Percentiles rank a stretch among this genome's conserved stretches.
Evolutionary conservation across 92 coral and sea anemone species (phyloP).

Genomic region (Phenganax subtilis): DNA sequence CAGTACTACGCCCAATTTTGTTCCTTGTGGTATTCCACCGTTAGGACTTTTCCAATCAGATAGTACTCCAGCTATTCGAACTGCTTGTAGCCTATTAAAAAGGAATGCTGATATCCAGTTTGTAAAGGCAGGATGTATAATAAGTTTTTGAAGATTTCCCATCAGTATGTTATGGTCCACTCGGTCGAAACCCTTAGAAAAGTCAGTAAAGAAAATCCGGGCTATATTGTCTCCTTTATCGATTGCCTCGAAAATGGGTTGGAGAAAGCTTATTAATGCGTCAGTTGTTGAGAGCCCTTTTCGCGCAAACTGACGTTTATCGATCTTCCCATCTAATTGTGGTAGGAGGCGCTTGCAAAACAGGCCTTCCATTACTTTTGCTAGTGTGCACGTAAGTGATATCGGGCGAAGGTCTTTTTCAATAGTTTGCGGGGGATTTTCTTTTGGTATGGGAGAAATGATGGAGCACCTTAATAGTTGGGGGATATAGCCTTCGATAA

Average conservation of each 20-base stretch:
- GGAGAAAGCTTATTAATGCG: no score
- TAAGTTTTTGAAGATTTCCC: no score
- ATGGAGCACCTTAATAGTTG: not conserved
- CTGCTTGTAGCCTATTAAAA: conserved; percentile 15
- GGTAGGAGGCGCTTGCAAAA: not conserved
- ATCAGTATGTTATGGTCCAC: no score
- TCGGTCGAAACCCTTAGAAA: no score
- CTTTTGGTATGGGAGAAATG: not conserved
- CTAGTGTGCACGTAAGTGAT: not conserved
- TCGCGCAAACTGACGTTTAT: not conserved
- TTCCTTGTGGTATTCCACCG: no score
- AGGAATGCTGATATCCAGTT: conserved; percentile 29
- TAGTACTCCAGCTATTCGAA: conserved; percentile 18
- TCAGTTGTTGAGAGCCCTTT: not conserved
- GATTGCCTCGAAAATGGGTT: no score
- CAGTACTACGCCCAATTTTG: no score
- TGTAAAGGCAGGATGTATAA: no score
- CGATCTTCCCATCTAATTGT: no score
- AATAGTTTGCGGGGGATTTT: not conserved
- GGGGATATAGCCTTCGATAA: not conserved
- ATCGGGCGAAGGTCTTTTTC: conserved; percentile 1
- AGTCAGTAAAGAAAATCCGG: no score
- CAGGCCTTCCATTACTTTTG: not conserved
- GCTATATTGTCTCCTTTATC: no score
- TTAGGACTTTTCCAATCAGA: no score